A percentile compares a stretch with the other conserved stretches of the same genome.
Evolutionary conservation across 2,888 invertebrate genomes (phyloP).

Genomic region (Lamellibrachia satsuma): DNA sequence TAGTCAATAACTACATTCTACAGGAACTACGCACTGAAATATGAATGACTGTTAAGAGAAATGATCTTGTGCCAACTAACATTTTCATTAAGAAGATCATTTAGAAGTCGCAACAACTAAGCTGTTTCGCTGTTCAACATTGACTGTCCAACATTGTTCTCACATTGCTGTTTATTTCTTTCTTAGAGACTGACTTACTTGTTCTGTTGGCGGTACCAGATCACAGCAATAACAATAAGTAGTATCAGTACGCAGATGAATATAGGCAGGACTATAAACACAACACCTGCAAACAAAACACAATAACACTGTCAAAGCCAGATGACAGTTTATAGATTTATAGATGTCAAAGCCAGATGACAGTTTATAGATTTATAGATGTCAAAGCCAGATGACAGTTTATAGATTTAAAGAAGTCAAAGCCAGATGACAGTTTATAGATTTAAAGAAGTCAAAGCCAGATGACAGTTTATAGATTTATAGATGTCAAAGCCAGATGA

Average conservation of each 20-base stretch:
- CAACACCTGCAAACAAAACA: not conserved
- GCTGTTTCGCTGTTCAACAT: not conserved
- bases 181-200: conserved; percentile 25
- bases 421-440: no score
- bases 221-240: conserved; percentile 26
- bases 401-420: no score
- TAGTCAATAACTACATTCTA: not conserved
- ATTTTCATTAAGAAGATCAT: not conserved
- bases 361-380: no score
- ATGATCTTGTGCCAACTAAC: not conserved
- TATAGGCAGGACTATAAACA: conserved; percentile 19
- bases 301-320: not conserved
- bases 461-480: no score
- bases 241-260: conserved; percentile 28
- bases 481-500: no score
- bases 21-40: not conserved
- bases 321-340: no score
- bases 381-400: no score
- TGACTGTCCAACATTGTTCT: not conserved
- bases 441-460: no score
- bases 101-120: not conserved
- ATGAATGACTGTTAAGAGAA: not conserved
- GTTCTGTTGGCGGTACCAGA: conserved; percentile 25
- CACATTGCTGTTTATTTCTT: not conserved
- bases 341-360: no score